Conservation (phyloP, 2,113 vertebrate species). For the Anguilla rostrata region DNA sequence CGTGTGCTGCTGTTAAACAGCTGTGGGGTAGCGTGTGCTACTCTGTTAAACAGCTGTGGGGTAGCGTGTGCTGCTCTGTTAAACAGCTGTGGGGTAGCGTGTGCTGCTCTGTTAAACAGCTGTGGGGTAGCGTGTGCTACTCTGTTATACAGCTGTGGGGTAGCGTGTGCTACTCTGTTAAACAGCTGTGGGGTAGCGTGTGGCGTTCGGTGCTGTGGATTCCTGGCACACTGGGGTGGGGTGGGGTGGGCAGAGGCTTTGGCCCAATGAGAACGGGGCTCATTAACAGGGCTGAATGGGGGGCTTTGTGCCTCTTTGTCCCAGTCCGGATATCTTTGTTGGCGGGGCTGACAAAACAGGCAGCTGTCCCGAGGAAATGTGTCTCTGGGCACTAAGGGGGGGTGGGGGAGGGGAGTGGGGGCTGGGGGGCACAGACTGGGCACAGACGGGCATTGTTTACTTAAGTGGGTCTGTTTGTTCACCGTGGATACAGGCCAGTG, state of each 20-base stretch:
- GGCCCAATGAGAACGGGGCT: conserved; percentile 36
- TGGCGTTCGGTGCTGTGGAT: background rate
- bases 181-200: no score
- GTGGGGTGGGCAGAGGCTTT: background rate
- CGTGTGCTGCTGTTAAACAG: no score
- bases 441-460: background rate
- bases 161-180: no score
- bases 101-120: background rate
- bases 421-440: background rate
- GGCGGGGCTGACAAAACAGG: conserved; percentile 50
- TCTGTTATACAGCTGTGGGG: no score
- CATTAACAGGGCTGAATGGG: conserved; percentile 63
- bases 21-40: no score
- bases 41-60: no score
- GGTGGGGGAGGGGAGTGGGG: no score
- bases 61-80: no score
- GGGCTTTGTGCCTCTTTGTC: conserved; percentile 60
- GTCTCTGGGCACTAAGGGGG: background rate
- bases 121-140: background rate
- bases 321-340: conserved; percentile 60
- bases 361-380: background rate
- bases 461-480: background rate
- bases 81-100: no score
- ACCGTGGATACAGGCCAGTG: background rate
- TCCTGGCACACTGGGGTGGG: conserved; percentile 16